These are phyloP conservation scores for Mormyrus hasselquistii DNA, from an alignment of 2,797 vertebrate species.

Conservation along the genomic window DNA sequence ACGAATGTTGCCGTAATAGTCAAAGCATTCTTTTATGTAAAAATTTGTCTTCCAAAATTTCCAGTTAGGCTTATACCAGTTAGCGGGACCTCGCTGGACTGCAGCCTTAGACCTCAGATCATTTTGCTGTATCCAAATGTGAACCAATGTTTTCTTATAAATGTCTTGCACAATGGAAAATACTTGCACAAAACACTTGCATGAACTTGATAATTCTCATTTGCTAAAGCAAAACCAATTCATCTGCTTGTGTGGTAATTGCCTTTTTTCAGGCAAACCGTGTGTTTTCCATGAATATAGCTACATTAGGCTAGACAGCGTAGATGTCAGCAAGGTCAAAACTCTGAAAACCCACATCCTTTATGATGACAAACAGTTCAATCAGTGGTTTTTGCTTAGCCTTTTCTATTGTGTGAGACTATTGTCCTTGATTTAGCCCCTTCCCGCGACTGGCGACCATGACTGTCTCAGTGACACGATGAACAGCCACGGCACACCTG, in stretches of 20 bases:
- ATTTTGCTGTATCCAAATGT: neutral
- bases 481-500: neutral
- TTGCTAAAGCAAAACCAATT: neutral
- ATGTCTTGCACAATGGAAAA: neutral
- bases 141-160: neutral
- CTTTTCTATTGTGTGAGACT: neutral
- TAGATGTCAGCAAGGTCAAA: neutral
- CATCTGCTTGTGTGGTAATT: neutral
- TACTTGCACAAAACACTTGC: neutral
- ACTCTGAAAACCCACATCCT: neutral
- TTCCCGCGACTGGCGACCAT: neutral
- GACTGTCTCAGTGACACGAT: neutral
- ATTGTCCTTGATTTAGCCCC: neutral
- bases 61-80: neutral
- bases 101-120: neutral
- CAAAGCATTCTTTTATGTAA: neutral
- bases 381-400: neutral
- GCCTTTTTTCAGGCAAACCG: neutral
- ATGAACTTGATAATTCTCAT: neutral
- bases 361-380: neutral
- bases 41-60: neutral
- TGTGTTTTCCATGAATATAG: neutral
- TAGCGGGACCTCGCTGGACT: neutral
- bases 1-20: neutral
- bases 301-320: neutral